Evolutionary conservation across 2,113 vertebrate species (phyloP).

Genomic region (Sclerurus mexicanus): DNA sequence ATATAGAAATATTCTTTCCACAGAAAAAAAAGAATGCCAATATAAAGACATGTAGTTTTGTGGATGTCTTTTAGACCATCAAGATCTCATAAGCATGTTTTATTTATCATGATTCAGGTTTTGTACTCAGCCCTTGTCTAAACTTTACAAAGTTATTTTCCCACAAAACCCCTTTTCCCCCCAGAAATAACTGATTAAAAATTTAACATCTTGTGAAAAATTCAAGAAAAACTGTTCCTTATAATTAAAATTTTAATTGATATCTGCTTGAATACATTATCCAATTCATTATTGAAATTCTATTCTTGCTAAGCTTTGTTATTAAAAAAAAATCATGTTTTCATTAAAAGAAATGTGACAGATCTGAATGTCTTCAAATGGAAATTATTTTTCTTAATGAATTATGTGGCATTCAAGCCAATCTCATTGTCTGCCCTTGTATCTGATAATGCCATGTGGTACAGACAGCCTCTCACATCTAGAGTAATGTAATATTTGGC

Average conservation of each 20-base stretch:
- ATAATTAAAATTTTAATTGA: constrained; percentile 51
- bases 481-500: neutral
- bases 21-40: neutral
- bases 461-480: neutral
- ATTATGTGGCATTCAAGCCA: neutral
- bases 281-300: neutral
- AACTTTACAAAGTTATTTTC: neutral
- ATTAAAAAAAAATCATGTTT: neutral
- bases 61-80: neutral
- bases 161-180: fast-evolving
- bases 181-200: neutral
- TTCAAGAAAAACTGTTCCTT: neutral
- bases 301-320: constrained; percentile 14
- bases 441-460: neutral
- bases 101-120: neutral
- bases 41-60: neutral
- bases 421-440: neutral
- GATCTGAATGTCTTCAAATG: neutral
- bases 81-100: neutral
- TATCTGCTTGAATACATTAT: neutral
- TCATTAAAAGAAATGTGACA: constrained; percentile 7
- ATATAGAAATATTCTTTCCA: neutral
- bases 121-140: neutral
- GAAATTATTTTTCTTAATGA: constrained; percentile 20
- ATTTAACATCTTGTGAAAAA: constrained; percentile 29